phyloP scores from a whole-genome alignment of 2,888 invertebrate genomes.

The Alviniconcha strummeri region DNA sequence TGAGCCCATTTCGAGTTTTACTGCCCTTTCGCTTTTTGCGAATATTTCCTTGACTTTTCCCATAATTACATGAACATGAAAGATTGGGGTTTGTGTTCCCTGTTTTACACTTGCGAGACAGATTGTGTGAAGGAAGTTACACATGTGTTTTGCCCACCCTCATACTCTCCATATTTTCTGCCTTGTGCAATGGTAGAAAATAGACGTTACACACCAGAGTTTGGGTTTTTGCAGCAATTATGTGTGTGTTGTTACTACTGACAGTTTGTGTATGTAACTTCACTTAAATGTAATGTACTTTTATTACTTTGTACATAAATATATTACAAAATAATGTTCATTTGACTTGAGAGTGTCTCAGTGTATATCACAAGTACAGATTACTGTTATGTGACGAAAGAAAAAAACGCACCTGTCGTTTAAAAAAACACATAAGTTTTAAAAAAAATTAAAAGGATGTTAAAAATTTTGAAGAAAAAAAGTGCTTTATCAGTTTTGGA shows the following conservation, averaged over 20 bases:
- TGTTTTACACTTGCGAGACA: background rate
- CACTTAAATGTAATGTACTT: conserved; percentile 11
- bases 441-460: conserved; percentile 27
- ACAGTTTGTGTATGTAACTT: conserved; percentile 15
- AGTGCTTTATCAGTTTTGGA: conserved; percentile 31
- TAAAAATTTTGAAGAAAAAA: conserved; percentile 21
- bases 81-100: conserved; percentile 17
- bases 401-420: conserved; percentile 12
- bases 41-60: conserved; percentile 24
- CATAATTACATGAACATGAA: background rate
- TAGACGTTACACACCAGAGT: background rate
- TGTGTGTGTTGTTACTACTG: conserved; percentile 5
- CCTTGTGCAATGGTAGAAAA: conserved; percentile 1
- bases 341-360: conserved; percentile 31
- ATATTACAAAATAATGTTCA: conserved; percentile 21
- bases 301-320: conserved; percentile 18
- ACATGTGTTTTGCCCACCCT: background rate
- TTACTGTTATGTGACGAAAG: conserved; percentile 28
- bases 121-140: conserved; percentile 9
- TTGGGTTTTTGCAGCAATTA: conserved; percentile 24
- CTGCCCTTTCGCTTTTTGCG: conserved; percentile 24
- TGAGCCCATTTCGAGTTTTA: conserved; percentile 3
- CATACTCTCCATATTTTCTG: background rate
- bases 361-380: conserved; percentile 26
- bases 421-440: background rate